Evolutionary conservation across 1,140 invertebrate genomes (phyloP), one percentile per base, ranked within the genome.

Genomic region (Diorhabda elongata): DNA sequence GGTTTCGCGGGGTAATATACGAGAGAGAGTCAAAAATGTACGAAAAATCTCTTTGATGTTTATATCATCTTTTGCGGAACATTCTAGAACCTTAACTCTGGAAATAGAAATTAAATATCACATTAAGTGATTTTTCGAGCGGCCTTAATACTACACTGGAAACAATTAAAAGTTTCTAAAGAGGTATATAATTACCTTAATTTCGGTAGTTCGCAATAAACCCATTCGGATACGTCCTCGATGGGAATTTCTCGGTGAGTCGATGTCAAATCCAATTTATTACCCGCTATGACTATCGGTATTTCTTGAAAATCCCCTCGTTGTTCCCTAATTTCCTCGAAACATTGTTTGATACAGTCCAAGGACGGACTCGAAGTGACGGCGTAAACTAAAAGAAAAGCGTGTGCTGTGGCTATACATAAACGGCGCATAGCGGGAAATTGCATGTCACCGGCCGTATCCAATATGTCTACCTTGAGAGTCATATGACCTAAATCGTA

Each of bases 351-450:
- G 58, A 94, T 86, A 71, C 87, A 88, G 65, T 88, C 85, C 77
- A 94, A 92, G n/a, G 91, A 92, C 44, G 87, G 83, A 67, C 84
- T 82, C 59, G 89, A 90, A 26, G 92, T 92, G n/a, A 93, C 88
- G 8, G 92, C 89, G 80, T 96, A 97, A 6, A 96, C 94, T 11
- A 97, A 85, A 52, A 96, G 87, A 78, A 97, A 97, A 5, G 93
- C 95, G 80, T 94, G 90, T 4, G 93, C 94, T 3, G 92, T 95
- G 2, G 94, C 91, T 74, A 97, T 95, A 73, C 91, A 94, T 42
- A 97, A 83, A 61, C 92, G 84, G 69, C 90, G 82, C 92, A 95
- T 95, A 43, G 92, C 92, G 11, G 93, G 93, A 81, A 95, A 95
- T 80, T 95, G 92, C 78, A 92, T 87, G 78, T 94, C 91, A 44